Percentiles rank a stretch among this genome's conserved stretches.
These are phyloP conservation scores for Engystomops pustulosus DNA, from an alignment of 2,113 vertebrate genomes.

Conservation along the genomic window DNA sequence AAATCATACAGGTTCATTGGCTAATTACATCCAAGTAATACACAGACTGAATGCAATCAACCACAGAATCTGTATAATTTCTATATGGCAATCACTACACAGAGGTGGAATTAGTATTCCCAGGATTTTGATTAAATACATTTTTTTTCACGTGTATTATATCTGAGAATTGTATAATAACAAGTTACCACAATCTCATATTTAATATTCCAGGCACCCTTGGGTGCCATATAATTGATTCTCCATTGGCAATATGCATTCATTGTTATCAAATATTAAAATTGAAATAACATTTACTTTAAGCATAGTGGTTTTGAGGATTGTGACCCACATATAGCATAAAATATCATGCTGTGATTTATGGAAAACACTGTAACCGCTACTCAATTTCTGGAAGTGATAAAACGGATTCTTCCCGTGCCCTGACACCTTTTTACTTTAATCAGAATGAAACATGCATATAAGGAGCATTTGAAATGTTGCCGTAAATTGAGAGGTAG, in stretches of 20 bases:
- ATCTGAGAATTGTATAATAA: too few species aligned
- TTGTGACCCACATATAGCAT: background rate
- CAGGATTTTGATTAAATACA: too few species aligned
- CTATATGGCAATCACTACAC: background rate
- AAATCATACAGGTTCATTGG: background rate
- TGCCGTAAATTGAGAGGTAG: conserved; percentile 47
- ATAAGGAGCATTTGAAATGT: conserved; percentile 22
- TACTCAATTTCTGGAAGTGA: background rate
- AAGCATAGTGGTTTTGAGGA: background rate
- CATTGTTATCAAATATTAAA: conserved; percentile 23
- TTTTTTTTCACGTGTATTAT: too few species aligned
- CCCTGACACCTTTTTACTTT: conserved; percentile 24
- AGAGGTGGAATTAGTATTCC: background rate
- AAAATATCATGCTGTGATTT: conserved; percentile 12
- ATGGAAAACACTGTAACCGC: conserved; percentile 29
- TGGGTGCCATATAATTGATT: conserved; percentile 1
- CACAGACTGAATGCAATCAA: conserved; percentile 8
- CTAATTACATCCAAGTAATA: conserved; percentile 6
- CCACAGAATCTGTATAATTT: background rate
- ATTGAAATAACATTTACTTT: background rate
- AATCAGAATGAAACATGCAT: conserved; percentile 28
- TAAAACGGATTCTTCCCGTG: conserved; percentile 9
- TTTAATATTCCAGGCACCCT: background rate
- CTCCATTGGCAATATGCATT: background rate
- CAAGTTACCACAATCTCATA: background rate